These are phyloP conservation scores for Microctenopoma stevenorrisi DNA, from an alignment of 2,797 vertebrate species.

Conservation along the genomic window DNA sequence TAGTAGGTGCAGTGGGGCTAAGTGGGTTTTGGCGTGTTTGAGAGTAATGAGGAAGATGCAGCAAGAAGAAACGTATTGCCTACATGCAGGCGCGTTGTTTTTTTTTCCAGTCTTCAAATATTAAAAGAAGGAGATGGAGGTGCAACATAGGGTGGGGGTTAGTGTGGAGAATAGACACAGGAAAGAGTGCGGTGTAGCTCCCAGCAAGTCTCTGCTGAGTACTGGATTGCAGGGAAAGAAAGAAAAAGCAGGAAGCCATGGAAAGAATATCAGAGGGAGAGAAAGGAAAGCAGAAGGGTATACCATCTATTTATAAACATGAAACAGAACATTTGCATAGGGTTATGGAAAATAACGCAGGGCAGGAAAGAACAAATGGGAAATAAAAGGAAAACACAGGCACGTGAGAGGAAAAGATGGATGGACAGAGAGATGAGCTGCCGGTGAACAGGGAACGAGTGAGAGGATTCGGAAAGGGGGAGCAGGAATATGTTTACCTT, in stretches of 20 bases:
- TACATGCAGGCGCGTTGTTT: background rate
- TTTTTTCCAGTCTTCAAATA: slow-evolving; percentile 16
- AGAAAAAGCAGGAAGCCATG: slow-evolving; percentile 22
- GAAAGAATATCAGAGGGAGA: slow-evolving; percentile 37
- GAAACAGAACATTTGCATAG: slow-evolving; percentile 50
- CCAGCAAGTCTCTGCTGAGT: slow-evolving; percentile 47
- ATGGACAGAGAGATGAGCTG: slow-evolving; percentile 39
- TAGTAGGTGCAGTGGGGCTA: slow-evolving; percentile 1
- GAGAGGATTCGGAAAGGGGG: slow-evolving; percentile 1
- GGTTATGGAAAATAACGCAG: slow-evolving; percentile 60
- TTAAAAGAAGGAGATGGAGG: slow-evolving; percentile 9
- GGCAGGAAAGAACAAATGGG: slow-evolving; percentile 14
- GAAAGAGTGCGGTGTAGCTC: slow-evolving; percentile 37
- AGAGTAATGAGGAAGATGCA: background rate
- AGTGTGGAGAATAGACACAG: slow-evolving; percentile 12
- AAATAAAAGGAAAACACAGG: slow-evolving; percentile 10
- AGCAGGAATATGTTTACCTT: slow-evolving; percentile 75
- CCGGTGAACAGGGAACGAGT: slow-evolving; percentile 18
- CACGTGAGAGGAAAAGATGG: slow-evolving; percentile 44
- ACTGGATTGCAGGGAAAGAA: slow-evolving; percentile 41
- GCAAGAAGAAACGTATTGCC: slow-evolving; percentile 2
- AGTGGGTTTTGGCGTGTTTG: background rate
- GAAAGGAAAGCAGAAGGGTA: slow-evolving; percentile 38
- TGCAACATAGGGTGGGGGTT: slow-evolving; percentile 14
- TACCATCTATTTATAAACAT: slow-evolving; percentile 69